Conservation (phyloP, 2,113 vertebrate species). For the Cyprinus carpio region DNA sequence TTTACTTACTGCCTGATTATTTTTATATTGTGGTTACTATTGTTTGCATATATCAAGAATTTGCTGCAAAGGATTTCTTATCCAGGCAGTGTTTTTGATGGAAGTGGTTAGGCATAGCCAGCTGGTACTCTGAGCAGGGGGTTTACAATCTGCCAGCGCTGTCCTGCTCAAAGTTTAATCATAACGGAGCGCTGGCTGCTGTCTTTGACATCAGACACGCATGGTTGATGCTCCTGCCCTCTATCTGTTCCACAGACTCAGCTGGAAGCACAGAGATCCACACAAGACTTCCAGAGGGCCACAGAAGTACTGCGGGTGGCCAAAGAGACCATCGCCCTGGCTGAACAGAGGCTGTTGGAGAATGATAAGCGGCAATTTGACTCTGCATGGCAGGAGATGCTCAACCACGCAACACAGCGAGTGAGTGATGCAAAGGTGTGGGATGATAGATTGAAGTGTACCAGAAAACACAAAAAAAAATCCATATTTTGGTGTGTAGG, state of each 20-base stretch:
- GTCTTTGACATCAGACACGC: neutral
- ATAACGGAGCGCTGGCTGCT: neutral
- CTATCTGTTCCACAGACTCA: slow-evolving; percentile 42
- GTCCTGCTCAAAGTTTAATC: neutral
- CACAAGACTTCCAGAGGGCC: slow-evolving; percentile 95
- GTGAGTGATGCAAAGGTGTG: slow-evolving; percentile 66
- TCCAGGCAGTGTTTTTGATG: neutral
- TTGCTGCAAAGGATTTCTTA: neutral
- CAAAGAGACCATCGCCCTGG: slow-evolving; percentile 94
- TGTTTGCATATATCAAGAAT: too few species aligned
- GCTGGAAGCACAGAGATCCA: slow-evolving; percentile 87
- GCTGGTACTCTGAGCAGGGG: slow-evolving; percentile 20
- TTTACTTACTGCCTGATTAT: too few species aligned
- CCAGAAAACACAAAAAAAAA: neutral
- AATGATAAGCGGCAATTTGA: slow-evolving; percentile 95
- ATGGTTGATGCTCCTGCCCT: slow-evolving; percentile 1
- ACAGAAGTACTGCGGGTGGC: slow-evolving; percentile 91
- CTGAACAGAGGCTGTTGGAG: slow-evolving; percentile 91
- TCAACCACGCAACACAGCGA: slow-evolving; percentile 95
- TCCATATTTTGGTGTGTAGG: slow-evolving; percentile 70
- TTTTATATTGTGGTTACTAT: too few species aligned
- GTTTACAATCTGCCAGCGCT: neutral
- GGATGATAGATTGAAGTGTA: neutral
- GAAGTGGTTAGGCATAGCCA: slow-evolving; percentile 20
- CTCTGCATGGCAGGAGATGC: slow-evolving; percentile 98